A percentile compares a stretch with the other conserved stretches of the same genome.
Conservation (phyloP, 1,140 invertebrate genomes). For the Zaprionus gabonicus region DNA sequence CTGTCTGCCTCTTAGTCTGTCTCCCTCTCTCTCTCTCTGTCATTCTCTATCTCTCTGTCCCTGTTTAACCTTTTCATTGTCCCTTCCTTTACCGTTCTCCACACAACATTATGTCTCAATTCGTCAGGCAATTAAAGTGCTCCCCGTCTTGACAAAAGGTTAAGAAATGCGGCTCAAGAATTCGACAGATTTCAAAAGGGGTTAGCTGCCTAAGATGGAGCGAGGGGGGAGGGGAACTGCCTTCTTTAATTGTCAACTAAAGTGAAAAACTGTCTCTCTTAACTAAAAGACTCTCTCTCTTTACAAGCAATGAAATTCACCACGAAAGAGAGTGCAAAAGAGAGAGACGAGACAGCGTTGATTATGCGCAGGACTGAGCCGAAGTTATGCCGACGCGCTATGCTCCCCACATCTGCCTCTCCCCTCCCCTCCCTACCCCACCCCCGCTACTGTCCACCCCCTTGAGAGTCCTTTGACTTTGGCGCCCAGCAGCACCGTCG, state of each 20-base stretch:
- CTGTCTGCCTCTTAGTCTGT: not conserved
- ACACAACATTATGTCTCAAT: conserved; percentile 35
- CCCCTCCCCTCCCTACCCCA: not conserved
- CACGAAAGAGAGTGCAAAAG: conserved; percentile 35
- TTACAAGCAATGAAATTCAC: conserved; percentile 32
- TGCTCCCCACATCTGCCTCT: too few relatives aligned
- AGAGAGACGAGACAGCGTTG: not conserved
- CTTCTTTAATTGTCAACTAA: conserved; percentile 72
- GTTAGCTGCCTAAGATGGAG: too few relatives aligned
- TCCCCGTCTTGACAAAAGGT: not conserved
- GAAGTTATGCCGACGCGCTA: not conserved
- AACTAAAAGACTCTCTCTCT: not conserved
- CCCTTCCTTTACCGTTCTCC: not conserved
- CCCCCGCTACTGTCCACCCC: not conserved
- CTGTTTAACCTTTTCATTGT: not conserved
- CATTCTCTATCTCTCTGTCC: not conserved
- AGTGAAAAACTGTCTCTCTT: conserved; percentile 39
- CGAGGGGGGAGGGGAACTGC: not conserved
- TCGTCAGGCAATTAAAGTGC: conserved; percentile 15
- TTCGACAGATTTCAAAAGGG: conserved; percentile 3
- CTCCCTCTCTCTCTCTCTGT: not conserved
- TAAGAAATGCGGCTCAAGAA: conserved; percentile 25
- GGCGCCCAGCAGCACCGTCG: conserved; percentile 35
- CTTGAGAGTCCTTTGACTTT: conserved; percentile 43
- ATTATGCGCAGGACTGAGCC: conserved; percentile 45